Base-by-base conservation (phyloP, 1,140 invertebrate species). In the Drosophila nasuta region DNA sequence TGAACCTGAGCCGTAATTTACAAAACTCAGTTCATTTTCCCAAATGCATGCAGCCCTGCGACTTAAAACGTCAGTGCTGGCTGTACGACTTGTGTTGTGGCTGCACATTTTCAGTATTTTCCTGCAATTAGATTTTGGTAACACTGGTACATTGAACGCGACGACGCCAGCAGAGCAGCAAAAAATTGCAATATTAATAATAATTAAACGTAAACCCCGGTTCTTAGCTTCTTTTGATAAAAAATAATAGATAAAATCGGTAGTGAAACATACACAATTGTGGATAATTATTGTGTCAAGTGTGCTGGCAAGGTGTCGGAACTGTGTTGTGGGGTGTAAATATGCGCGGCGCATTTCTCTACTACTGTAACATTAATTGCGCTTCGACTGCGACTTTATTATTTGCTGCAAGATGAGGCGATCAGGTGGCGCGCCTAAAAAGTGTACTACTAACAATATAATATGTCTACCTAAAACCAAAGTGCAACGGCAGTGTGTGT, bases 181-280 rank as follows among this genome's bases (percentile, higher is more conserved):
- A 65, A 81, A 64, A 85, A 86, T 85, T 72, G 82, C 82, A 85
- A 85, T 81, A 81, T 76, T 86, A 86, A 78, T 69, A 81, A 75
- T 77, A 81, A 57, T 51, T 51, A 45, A 71, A 57, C 62, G 11
- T 45, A 25, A 25, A 43, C 38, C 35, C 10, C 52, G 58, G 72
- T 15, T 25, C 51, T 43, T 38, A 51, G 71, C 46, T 13, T 49
- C 57, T 56, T 1, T 3, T 43, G 33, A 28, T 41, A 66, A 56
- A 15, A 48, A 59, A 13, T 38, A 56, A 67, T 54, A 8, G 33
- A 28, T 7, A 43, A 72, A 46, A 58, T 45, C 20, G 17, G n/a
- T n/a, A n/a, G n/a, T 51, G 35, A 60, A 49, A 15, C 41, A 56
- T 63, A 46, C 17, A 43, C 49, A 66, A 60, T 54, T 70, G 52